Conservation (phyloP, 2,113 vertebrate species). For the Daphoenositta chrysoptera region DNA sequence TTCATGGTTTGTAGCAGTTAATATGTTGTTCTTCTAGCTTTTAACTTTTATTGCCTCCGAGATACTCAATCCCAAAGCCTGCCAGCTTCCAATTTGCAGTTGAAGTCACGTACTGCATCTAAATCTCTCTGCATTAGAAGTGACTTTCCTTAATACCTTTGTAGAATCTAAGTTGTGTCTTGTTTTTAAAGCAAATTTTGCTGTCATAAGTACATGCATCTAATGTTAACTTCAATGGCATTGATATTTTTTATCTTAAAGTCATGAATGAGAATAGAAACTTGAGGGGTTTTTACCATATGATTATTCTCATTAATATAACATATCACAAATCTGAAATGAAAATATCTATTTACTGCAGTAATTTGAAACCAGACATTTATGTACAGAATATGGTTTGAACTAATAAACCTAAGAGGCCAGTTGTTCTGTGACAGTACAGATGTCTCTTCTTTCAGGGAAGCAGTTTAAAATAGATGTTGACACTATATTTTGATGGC, state of each 20-base stretch:
- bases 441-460: neutral
- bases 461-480: neutral
- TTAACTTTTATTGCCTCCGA: neutral
- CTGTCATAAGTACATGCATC: neutral
- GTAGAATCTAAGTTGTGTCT: neutral
- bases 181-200: neutral
- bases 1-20: neutral
- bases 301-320: neutral
- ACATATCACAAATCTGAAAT: neutral
- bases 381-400: neutral
- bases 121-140: neutral
- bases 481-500: neutral
- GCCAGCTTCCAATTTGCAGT: neutral
- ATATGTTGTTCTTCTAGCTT: neutral
- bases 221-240: neutral
- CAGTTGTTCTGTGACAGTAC: neutral
- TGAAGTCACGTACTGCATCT: neutral
- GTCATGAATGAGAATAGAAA: neutral
- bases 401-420: neutral
- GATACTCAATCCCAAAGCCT: neutral
- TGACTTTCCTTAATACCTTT: neutral
- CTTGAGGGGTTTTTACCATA: neutral
- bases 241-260: neutral
- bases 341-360: neutral
- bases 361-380: neutral